Conservation (phyloP, 2,888 invertebrate genomes). For the Fissipunctia ypsillon region DNA sequence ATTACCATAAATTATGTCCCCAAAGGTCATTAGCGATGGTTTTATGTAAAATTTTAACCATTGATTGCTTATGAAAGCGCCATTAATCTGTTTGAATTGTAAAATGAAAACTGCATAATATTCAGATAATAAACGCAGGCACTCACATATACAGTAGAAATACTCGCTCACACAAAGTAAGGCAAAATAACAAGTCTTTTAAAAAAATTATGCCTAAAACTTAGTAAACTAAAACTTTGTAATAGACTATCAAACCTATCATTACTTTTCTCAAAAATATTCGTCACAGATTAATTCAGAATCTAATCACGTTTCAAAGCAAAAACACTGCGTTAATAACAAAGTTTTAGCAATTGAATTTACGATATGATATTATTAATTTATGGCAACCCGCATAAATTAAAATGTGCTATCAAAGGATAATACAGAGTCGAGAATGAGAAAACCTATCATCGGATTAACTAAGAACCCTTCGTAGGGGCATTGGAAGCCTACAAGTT, state of each 20-base stretch:
- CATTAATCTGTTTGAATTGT: not conserved
- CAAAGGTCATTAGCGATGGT: not conserved
- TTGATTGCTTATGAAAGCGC: not conserved
- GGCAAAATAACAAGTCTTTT: not conserved
- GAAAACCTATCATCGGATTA: constrained; percentile 75
- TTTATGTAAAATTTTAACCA: not conserved
- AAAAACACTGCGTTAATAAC: constrained; percentile 60
- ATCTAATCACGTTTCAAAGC: constrained; percentile 38
- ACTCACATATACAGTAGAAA: not conserved
- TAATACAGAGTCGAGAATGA: constrained; percentile 67
- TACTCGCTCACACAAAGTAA: not conserved
- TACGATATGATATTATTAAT: constrained; percentile 60
- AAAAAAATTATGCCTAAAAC: not conserved
- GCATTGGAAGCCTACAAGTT: constrained; percentile 50
- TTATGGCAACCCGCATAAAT: constrained; percentile 73
- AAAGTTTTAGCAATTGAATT: constrained; percentile 60
- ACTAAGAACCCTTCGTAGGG: constrained; percentile 50
- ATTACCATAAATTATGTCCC: no score
- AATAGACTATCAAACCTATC: not conserved
- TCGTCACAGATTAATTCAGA: constrained; percentile 17
- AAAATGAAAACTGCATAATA: not conserved
- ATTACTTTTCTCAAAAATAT: constrained; percentile 8
- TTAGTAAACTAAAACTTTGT: not conserved
- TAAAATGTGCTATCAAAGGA: constrained; percentile 69
- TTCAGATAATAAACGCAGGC: not conserved